A percentile compares a stretch with the other conserved stretches of the same genome.
Evolutionary conservation across 2,888 invertebrate genomes (phyloP).

Genomic region (Eilema griseolum): DNA sequence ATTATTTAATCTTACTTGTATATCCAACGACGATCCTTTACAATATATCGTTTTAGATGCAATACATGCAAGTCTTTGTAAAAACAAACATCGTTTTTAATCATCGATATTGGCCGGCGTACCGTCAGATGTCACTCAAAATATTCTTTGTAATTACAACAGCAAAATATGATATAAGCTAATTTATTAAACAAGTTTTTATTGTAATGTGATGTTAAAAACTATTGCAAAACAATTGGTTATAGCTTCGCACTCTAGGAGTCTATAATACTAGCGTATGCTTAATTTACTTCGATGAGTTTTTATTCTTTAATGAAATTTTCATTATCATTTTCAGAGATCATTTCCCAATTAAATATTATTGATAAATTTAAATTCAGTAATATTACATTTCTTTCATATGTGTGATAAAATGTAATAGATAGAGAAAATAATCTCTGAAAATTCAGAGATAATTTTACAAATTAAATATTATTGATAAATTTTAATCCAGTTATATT

Average conservation of each 20-base stretch:
- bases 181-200: slow-evolving; percentile 74
- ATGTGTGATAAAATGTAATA: neutral
- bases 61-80: slow-evolving; percentile 74
- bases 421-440: too few species aligned
- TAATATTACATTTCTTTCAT: neutral
- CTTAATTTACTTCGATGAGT: slow-evolving; percentile 46
- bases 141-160: slow-evolving; percentile 69
- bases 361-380: neutral
- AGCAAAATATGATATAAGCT: slow-evolving; percentile 83
- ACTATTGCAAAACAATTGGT: slow-evolving; percentile 84
- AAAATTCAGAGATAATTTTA: too few species aligned
- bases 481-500: too few species aligned
- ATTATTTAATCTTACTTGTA: slow-evolving; percentile 82
- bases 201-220: slow-evolving; percentile 77
- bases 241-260: slow-evolving; percentile 83
- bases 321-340: neutral
- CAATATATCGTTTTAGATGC: slow-evolving; percentile 65
- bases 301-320: slow-evolving; percentile 11
- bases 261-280: slow-evolving; percentile 68
- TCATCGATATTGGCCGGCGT: slow-evolving; percentile 53
- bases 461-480: too few species aligned
- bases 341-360: slow-evolving; percentile 12
- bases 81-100: slow-evolving; percentile 66
- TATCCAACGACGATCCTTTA: slow-evolving; percentile 86
- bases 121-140: slow-evolving; percentile 70